Evolutionary conservation across 2,113 vertebrate genomes (phyloP).

Genomic region (Hemiscyllium ocellatum): DNA sequence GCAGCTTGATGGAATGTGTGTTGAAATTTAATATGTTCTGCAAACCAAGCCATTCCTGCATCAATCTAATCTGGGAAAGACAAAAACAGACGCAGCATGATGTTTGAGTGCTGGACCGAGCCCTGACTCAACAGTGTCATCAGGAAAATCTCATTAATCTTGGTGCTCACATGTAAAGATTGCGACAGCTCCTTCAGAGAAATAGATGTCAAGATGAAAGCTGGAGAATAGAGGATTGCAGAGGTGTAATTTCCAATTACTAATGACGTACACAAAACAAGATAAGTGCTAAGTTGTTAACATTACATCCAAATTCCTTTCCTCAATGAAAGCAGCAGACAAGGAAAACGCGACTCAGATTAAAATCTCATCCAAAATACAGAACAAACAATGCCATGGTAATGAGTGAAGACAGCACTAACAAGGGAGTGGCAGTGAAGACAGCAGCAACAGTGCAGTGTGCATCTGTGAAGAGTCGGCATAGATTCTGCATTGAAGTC

Average conservation of each 20-base stretch:
- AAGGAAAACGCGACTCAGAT: background rate
- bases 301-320: background rate
- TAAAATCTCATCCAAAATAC: background rate
- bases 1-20: background rate
- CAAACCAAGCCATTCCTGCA: background rate
- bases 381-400: background rate
- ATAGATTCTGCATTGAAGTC: background rate
- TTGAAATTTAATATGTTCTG: background rate
- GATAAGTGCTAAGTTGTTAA: background rate
- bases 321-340: background rate
- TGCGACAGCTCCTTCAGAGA: background rate
- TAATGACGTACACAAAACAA: background rate
- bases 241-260: background rate
- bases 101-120: background rate
- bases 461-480: background rate
- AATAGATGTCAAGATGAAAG: background rate
- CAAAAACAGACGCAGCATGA: background rate
- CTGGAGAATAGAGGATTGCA: background rate
- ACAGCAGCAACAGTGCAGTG: background rate
- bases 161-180: background rate
- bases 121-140: background rate
- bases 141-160: background rate
- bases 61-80: background rate
- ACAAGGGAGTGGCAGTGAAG: too few species aligned
- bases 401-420: background rate